These are phyloP conservation scores for Sphaerophoria taeniata DNA, from an alignment of 2,888 invertebrate genomes.

Conservation along the genomic window DNA sequence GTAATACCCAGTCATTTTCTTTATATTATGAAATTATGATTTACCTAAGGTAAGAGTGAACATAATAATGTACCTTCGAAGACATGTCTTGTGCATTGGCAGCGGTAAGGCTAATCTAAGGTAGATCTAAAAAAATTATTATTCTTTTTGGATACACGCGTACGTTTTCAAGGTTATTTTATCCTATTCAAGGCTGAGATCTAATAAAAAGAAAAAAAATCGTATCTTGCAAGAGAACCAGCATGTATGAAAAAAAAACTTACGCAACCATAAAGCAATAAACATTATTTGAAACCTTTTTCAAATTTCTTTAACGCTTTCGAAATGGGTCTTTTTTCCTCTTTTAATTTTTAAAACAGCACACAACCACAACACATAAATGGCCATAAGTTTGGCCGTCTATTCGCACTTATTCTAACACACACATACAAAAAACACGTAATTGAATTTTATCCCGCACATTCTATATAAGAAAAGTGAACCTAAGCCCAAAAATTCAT, in stretches of 20 bases:
- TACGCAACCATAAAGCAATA: neutral
- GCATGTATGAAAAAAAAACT: neutral
- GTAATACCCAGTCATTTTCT: neutral
- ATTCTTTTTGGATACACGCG: neutral
- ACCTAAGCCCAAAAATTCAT: constrained; percentile 45
- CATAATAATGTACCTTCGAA: neutral
- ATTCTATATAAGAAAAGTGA: constrained; percentile 4
- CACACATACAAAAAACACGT: constrained; percentile 24
- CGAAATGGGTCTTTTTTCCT: neutral
- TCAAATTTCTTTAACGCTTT: neutral
- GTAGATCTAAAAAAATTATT: neutral
- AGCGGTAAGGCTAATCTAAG: neutral
- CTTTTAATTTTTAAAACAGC: neutral
- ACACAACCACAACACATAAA: constrained; percentile 2
- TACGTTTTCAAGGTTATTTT: constrained; percentile 5
- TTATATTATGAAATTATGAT: neutral
- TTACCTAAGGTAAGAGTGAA: neutral
- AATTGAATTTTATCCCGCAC: constrained; percentile 69
- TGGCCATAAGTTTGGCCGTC: constrained; percentile 18
- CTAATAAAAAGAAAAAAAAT: neutral
- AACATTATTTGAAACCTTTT: constrained; percentile 18
- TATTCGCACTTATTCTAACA: constrained; percentile 48
- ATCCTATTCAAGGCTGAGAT: neutral
- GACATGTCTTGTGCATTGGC: neutral
- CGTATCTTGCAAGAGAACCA: neutral